These are phyloP conservation scores for Eciton burchellii DNA, from an alignment of 1,140 invertebrate genomes.

Conservation along the genomic window DNA sequence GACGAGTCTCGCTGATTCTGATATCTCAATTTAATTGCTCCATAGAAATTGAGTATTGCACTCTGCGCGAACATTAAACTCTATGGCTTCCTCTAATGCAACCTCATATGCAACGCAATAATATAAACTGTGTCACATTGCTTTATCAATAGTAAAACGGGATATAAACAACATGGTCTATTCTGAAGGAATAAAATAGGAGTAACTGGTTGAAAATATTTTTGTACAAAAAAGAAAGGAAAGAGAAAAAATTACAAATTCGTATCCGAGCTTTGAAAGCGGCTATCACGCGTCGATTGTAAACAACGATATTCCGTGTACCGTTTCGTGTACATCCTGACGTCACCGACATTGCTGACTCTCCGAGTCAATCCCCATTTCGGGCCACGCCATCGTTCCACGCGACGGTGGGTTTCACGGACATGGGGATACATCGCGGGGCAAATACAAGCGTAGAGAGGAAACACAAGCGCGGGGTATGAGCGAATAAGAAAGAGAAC, in stretches of 20 bases:
- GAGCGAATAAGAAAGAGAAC: constrained; percentile 14
- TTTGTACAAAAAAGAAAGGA: constrained; percentile 2
- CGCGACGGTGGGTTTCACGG: constrained; percentile 57
- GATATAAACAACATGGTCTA: no score
- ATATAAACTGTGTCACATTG: no score
- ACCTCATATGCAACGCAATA: no score
- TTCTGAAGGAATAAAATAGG: no score
- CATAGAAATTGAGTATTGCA: not conserved
- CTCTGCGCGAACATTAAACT: not conserved
- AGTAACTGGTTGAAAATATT: no score
- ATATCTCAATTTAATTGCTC: constrained; percentile 3
- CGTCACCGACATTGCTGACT: constrained; percentile 60
- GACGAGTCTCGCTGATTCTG: not conserved
- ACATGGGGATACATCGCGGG: constrained; percentile 39
- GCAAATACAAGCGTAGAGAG: constrained; percentile 7
- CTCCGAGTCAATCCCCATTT: constrained; percentile 70
- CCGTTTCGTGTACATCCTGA: constrained; percentile 47
- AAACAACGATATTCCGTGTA: constrained; percentile 34
- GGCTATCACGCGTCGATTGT: not conserved
- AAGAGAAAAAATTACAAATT: not conserved
- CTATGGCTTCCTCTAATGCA: not conserved
- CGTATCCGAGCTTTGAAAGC: not conserved
- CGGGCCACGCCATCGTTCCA: constrained; percentile 48
- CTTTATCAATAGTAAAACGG: no score
- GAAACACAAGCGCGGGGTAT: constrained; percentile 14